A percentile compares a stretch with the other conserved stretches of the same genome.
phyloP scores from a whole-genome alignment of 1,140 invertebrate species.

The Littorina saxatilis region DNA sequence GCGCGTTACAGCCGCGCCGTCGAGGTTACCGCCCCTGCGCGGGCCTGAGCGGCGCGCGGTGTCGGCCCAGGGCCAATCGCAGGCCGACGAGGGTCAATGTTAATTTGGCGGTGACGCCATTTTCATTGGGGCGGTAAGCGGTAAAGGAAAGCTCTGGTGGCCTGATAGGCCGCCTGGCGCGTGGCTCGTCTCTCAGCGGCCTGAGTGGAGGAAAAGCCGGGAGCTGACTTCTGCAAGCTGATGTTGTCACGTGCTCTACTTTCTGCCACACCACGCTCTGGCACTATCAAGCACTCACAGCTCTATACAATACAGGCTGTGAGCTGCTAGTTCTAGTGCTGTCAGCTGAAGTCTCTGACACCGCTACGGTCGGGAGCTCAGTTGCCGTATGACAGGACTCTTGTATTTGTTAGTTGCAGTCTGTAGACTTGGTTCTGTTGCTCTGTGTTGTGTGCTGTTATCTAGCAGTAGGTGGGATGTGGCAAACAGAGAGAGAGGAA shows the following conservation, averaged over 20 bases:
- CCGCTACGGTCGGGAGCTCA: too few species aligned
- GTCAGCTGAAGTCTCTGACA: too few species aligned
- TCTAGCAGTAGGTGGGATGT: not conserved
- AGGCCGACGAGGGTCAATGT: constrained; percentile 34
- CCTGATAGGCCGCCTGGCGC: constrained; percentile 24
- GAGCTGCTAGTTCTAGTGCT: too few species aligned
- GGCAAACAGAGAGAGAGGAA: not conserved
- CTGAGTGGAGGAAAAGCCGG: not conserved
- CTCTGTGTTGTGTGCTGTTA: not conserved
- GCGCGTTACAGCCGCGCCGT: constrained; percentile 43
- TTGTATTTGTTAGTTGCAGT: too few species aligned
- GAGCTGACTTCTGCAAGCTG: constrained; percentile 9
- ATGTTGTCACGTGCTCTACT: constrained; percentile 10
- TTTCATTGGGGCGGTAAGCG: constrained; percentile 45
- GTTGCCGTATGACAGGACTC: too few species aligned
- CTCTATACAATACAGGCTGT: too few species aligned
- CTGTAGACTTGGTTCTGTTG: too few species aligned
- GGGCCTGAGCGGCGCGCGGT: constrained; percentile 37
- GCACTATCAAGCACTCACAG: too few species aligned
- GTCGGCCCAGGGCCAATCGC: constrained; percentile 52
- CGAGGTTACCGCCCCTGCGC: constrained; percentile 50
- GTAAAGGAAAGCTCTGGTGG: constrained; percentile 36
- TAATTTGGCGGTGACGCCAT: constrained; percentile 41
- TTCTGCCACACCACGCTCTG: not conserved
- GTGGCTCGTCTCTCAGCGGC: constrained; percentile 13